phyloP scores from a whole-genome alignment of 2,888 invertebrate species.

The Andrena bucephala region DNA sequence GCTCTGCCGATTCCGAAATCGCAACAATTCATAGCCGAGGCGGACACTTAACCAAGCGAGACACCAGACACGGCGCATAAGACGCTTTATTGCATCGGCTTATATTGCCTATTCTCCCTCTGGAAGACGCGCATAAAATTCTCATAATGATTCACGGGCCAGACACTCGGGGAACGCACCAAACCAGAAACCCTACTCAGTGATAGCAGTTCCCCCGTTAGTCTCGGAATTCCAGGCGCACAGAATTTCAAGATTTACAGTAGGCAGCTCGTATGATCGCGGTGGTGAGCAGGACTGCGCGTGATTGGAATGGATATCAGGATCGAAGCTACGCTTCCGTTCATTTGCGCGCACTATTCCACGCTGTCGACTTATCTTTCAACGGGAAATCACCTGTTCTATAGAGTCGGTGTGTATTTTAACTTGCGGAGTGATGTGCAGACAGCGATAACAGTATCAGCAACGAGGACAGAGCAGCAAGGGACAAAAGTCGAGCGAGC shows the following conservation, averaged over 20 bases:
- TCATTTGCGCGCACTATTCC: neutral
- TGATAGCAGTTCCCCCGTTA: neutral
- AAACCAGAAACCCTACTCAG: neutral
- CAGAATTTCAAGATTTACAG: conserved; percentile 9
- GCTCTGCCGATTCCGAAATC: neutral
- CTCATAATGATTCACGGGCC: conserved; percentile 15
- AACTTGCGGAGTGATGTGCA: too few relatives aligned
- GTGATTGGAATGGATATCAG: neutral
- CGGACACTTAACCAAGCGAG: conserved; percentile 17
- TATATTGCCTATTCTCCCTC: conserved; percentile 26
- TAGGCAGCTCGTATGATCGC: neutral
- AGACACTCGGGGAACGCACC: conserved; percentile 5
- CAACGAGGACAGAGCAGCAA: neutral
- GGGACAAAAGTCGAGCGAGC: neutral
- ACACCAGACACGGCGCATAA: conserved; percentile 28
- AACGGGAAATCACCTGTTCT: too few relatives aligned
- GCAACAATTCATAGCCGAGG: conserved; percentile 20
- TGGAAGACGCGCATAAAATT: conserved; percentile 19
- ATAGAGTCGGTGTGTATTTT: too few relatives aligned
- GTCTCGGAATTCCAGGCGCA: neutral
- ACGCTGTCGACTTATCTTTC: too few relatives aligned
- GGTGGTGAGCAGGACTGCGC: neutral
- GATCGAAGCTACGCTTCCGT: neutral
- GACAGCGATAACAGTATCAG: too few relatives aligned
- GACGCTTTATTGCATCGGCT: conserved; percentile 8